A percentile compares a stretch with the other conserved stretches of the same genome.
Conservation (phyloP, 2,797 vertebrate genomes). For the Phrynocephalus forsythii region DNA sequence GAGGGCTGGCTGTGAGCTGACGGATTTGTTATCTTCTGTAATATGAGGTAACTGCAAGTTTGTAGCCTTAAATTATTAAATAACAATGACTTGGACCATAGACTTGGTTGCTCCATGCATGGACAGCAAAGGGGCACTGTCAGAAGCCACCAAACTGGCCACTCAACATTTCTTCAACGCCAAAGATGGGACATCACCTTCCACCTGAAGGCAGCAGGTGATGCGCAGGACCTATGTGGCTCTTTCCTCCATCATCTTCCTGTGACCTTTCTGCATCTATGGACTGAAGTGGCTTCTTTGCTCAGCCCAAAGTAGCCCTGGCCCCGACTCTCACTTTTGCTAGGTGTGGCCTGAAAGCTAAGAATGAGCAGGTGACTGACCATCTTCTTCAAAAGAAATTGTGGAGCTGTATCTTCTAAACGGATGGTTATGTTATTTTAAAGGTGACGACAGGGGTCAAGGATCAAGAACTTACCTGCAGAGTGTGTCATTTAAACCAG, state of each 20-base stretch:
- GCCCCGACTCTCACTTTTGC: not conserved
- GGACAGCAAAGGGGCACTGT: not conserved
- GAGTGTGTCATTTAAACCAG: not conserved
- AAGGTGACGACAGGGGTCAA: not conserved
- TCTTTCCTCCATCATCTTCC: not conserved
- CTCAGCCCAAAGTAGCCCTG: not conserved
- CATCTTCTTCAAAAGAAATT: not conserved
- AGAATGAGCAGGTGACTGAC: not conserved
- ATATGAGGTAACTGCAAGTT: not conserved
- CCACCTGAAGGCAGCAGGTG: not conserved
- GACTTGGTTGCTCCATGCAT: not conserved
- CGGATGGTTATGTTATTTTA: not conserved
- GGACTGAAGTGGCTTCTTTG: not conserved
- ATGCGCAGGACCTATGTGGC: not conserved
- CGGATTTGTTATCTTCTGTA: not conserved
- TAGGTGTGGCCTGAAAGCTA: not conserved
- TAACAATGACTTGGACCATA: not conserved
- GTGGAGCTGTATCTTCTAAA: not conserved
- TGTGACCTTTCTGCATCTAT: not conserved
- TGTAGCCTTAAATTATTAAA: not conserved
- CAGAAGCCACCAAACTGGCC: not conserved
- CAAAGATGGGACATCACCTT: not conserved
- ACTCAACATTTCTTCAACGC: not conserved
- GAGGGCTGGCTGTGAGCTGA: not conserved
- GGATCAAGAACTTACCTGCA: not conserved